Evolutionary conservation across 2,113 vertebrate genomes (phyloP).

Genomic region (Nothoprocta pentlandii): DNA sequence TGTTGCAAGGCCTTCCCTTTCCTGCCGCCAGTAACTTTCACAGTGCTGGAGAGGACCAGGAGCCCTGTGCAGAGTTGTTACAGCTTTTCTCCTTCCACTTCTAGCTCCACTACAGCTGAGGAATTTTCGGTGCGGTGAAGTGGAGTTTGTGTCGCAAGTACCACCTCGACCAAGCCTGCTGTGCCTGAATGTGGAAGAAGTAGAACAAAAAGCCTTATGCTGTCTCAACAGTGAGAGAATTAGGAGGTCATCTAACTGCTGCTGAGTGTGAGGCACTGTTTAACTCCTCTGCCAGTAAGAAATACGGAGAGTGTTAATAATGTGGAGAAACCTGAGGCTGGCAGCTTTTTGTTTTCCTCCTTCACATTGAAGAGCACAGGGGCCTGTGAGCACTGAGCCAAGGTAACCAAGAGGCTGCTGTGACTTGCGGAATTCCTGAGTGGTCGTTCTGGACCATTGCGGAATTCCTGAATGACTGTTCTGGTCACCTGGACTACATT

Average conservation of each 20-base stretch:
- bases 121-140: slow-evolving; percentile 57
- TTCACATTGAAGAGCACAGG: neutral
- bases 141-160: slow-evolving; percentile 60
- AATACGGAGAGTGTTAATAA: neutral
- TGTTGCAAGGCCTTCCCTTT: neutral
- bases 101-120: slow-evolving; percentile 52
- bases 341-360: neutral
- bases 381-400: neutral
- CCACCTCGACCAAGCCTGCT: neutral
- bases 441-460: neutral
- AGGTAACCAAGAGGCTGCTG: neutral
- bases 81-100: neutral
- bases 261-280: neutral
- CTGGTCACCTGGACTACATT: neutral
- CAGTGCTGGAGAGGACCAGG: neutral
- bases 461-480: neutral
- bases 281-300: neutral
- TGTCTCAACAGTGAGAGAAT: slow-evolving; percentile 35
- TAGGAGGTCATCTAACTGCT: neutral
- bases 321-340: neutral
- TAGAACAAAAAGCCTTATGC: neutral
- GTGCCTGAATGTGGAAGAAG: slow-evolving; percentile 65
- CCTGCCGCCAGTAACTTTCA: neutral
- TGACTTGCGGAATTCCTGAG: neutral
- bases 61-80: neutral